Conservation (phyloP, 2,888 invertebrate genomes). For the Nasonovia ribisnigri region DNA sequence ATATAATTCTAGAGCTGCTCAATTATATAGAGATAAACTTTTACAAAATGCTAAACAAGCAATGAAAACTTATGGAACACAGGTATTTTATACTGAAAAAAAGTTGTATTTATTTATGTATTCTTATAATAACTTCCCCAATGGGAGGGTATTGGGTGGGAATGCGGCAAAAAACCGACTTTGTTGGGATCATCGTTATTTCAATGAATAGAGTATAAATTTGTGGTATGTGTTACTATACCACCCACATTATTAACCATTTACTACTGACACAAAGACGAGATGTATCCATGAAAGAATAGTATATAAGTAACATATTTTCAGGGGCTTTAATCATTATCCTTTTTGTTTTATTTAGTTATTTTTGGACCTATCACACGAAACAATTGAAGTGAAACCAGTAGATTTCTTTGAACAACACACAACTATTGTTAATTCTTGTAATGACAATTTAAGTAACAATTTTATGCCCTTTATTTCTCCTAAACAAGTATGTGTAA, state of each 20-base stretch:
- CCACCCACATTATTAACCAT: no score
- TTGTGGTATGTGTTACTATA: not conserved
- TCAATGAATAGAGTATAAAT: no score
- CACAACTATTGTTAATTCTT: slow-evolving; percentile 67
- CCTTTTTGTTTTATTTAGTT: slow-evolving; percentile 19
- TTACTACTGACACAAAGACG: not conserved
- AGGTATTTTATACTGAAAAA: slow-evolving; percentile 75
- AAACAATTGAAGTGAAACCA: slow-evolving; percentile 79
- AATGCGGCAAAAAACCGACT: no score
- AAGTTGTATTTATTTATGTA: not conserved
- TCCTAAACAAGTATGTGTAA: slow-evolving; percentile 38
- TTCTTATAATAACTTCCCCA: no score
- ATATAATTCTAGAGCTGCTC: slow-evolving; percentile 95
- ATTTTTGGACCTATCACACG: slow-evolving; percentile 71
- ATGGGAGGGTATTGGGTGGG: no score
- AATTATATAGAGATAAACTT: slow-evolving; percentile 92
- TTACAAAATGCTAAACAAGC: slow-evolving; percentile 85
- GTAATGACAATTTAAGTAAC: slow-evolving; percentile 55
- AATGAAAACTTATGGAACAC: slow-evolving; percentile 87
- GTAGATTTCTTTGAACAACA: slow-evolving; percentile 93
- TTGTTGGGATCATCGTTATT: no score
- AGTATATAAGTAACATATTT: not conserved
- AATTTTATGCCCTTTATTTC: slow-evolving; percentile 16
- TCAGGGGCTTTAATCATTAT: not conserved
- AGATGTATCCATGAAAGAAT: not conserved